Percentiles rank a stretch among this genome's conserved stretches.
These are phyloP conservation scores for Podiceps cristatus DNA, from an alignment of 2,113 vertebrate genomes.

Conservation along the genomic window DNA sequence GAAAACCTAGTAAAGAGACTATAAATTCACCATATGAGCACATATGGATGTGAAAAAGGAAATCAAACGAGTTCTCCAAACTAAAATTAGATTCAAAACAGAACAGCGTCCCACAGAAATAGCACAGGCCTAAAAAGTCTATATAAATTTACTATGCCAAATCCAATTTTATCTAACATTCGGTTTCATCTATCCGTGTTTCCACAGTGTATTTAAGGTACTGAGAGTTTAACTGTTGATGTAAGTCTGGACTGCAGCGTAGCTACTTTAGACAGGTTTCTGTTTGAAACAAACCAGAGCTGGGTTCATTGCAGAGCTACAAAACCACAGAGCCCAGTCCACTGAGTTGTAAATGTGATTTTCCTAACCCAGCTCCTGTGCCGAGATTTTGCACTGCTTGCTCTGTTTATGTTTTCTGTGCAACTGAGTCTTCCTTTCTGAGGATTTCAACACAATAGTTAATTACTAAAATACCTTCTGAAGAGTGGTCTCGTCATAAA, in stretches of 20 bases:
- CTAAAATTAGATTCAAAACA: slow-evolving; percentile 72
- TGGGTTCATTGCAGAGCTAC: background rate
- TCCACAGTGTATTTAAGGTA: slow-evolving; percentile 40
- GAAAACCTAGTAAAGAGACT: slow-evolving; percentile 60
- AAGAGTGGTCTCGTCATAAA: background rate
- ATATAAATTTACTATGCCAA: slow-evolving; percentile 61
- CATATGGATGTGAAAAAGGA: slow-evolving; percentile 64
- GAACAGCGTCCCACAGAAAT: slow-evolving; percentile 58
- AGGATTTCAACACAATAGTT: background rate
- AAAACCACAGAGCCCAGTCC: background rate
- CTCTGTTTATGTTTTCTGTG: background rate
- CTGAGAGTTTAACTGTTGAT: slow-evolving; percentile 39
- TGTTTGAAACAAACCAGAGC: background rate
- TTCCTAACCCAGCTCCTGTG: background rate
- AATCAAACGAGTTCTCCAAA: slow-evolving; percentile 57
- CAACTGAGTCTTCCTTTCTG: background rate
- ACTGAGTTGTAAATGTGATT: background rate
- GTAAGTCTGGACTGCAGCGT: background rate
- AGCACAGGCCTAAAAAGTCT: slow-evolving; percentile 52
- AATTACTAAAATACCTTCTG: background rate
- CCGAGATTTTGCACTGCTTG: background rate
- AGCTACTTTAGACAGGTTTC: background rate
- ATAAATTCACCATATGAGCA: slow-evolving; percentile 60
- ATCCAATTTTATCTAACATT: slow-evolving; percentile 62
- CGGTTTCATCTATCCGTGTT: slow-evolving; percentile 27